Percentiles rank a stretch among this genome's conserved stretches.
phyloP scores from a whole-genome alignment of 1,140 invertebrate species.

The Tetragonula clypearis region DNA sequence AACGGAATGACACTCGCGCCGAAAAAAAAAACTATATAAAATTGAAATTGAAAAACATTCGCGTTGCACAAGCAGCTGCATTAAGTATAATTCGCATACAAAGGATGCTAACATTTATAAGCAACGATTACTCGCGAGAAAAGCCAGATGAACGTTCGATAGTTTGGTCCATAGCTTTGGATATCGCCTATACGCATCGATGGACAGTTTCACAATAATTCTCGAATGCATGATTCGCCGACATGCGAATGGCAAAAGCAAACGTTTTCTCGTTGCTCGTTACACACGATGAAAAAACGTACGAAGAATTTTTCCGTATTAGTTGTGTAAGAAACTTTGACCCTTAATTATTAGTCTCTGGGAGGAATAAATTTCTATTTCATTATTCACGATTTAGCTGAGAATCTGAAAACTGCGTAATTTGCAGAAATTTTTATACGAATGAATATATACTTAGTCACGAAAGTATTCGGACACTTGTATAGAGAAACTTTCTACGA shows the following conservation, averaged over 20 bases:
- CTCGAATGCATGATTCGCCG: neutral
- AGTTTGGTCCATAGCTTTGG: neutral
- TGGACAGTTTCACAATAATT: neutral
- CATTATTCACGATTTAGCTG: neutral
- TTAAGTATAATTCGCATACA: neutral
- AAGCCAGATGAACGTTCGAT: neutral
- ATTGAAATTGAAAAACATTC: neutral
- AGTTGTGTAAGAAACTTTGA: neutral
- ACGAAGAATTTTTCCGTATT: neutral
- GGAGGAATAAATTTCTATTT: neutral
- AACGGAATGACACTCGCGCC: neutral
- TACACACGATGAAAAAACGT: neutral
- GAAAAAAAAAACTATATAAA: neutral
- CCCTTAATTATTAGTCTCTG: neutral
- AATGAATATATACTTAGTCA: too few species aligned
- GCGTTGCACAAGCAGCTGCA: neutral
- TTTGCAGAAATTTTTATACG: too few species aligned
- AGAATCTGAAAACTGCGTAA: neutral
- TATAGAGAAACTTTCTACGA: too few species aligned
- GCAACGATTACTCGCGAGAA: slow-evolving; percentile 5
- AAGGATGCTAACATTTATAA: neutral
- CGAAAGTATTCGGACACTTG: too few species aligned
- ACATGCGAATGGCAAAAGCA: neutral
- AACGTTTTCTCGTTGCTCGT: neutral
- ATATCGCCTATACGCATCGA: neutral